Percentiles rank a stretch among this genome's conserved stretches.
Evolutionary conservation across 1,140 invertebrate genomes (phyloP).

Genomic region (Temnothorax longispinosus): DNA sequence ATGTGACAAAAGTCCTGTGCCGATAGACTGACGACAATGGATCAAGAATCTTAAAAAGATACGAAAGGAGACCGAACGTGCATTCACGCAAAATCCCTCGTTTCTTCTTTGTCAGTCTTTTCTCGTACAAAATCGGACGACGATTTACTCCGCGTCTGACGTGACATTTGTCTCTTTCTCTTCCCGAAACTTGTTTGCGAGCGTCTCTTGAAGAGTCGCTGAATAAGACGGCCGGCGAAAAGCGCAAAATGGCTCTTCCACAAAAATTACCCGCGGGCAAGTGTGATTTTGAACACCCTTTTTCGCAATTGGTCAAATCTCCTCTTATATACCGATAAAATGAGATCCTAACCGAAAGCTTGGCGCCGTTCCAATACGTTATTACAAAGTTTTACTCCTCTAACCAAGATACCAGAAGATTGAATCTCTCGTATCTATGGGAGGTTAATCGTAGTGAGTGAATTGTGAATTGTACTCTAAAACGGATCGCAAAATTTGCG

Average conservation of each 20-base stretch:
- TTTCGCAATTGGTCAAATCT: slow-evolving; percentile 45
- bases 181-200: slow-evolving; percentile 16
- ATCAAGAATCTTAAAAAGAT: slow-evolving; percentile 20
- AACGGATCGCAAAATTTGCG: slow-evolving; percentile 11
- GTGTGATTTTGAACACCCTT: slow-evolving; percentile 11
- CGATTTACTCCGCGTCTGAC: slow-evolving; percentile 49
- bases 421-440: slow-evolving; percentile 28
- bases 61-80: slow-evolving; percentile 35
- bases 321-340: slow-evolving; percentile 43
- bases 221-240: not conserved
- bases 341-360: slow-evolving; percentile 56
- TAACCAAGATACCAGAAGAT: slow-evolving; percentile 49
- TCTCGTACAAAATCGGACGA: slow-evolving; percentile 43
- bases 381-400: slow-evolving; percentile 50
- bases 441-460: slow-evolving; percentile 25
- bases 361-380: slow-evolving; percentile 44
- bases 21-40: not conserved
- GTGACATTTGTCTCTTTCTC: slow-evolving; percentile 36
- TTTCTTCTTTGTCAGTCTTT: slow-evolving; percentile 45
- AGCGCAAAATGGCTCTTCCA: not conserved
- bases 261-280: slow-evolving; percentile 30
- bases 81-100: slow-evolving; percentile 44
- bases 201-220: not conserved
- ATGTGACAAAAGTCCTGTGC: not conserved
- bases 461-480: slow-evolving; percentile 17